A percentile compares a stretch with the other conserved stretches of the same genome.
Conservation (phyloP, 2,113 vertebrate genomes). For the Picathartes gymnocephalus region DNA sequence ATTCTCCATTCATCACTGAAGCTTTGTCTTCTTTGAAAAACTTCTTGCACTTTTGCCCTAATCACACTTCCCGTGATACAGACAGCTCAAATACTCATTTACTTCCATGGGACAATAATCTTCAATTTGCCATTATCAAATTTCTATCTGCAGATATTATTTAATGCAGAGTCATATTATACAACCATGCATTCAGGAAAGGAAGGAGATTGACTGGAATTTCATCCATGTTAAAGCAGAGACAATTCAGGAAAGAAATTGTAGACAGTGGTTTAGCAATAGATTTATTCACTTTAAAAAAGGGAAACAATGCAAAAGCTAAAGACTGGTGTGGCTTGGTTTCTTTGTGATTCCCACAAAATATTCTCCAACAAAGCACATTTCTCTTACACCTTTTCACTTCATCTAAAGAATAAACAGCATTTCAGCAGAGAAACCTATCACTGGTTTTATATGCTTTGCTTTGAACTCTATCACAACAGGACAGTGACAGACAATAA, state of each 20-base stretch:
- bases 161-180: background rate
- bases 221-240: conserved; percentile 19
- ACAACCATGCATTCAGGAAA: conserved; percentile 37
- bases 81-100: background rate
- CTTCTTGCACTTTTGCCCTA: background rate
- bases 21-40: background rate
- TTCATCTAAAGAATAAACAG: background rate
- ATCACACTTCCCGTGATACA: background rate
- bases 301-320: background rate
- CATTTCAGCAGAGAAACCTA: background rate
- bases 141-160: background rate
- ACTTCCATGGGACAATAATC: background rate
- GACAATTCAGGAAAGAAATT: background rate
- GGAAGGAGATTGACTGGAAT: conserved; percentile 11
- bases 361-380: background rate
- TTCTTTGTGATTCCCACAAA: background rate
- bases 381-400: background rate
- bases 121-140: background rate
- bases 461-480: background rate
- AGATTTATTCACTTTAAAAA: conserved; percentile 27
- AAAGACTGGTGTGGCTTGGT: background rate
- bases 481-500: background rate
- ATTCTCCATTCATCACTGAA: background rate
- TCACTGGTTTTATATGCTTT: background rate
- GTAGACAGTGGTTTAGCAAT: background rate